phyloP scores from a whole-genome alignment of 2,797 vertebrate species.

The Protonibea diacanthus region DNA sequence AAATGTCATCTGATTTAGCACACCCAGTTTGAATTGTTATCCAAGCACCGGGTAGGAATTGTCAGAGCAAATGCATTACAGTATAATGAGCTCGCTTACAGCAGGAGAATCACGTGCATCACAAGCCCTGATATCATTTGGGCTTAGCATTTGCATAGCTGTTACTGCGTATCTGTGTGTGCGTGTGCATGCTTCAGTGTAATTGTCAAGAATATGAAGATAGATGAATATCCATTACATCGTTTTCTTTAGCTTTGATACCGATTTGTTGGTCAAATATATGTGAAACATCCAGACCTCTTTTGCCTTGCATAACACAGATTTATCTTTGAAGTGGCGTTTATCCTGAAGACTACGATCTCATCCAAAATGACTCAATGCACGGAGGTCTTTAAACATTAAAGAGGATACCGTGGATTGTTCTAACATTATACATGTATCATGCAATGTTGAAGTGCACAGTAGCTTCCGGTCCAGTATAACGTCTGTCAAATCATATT shows the following conservation, averaged over 20 bases:
- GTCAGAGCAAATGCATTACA: conserved; percentile 69
- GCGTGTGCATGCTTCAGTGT: neutral
- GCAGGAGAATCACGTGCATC: conserved; percentile 18
- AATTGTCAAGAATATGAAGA: conserved; percentile 31
- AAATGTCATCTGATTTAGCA: conserved; percentile 84
- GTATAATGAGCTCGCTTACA: conserved; percentile 59
- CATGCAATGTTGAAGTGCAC: conserved; percentile 53
- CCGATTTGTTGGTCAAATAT: conserved; percentile 45
- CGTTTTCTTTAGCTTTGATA: conserved; percentile 15
- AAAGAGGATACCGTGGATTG: conserved; percentile 48
- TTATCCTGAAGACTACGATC: conserved; percentile 65
- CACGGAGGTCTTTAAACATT: conserved; percentile 67
- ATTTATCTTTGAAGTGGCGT: conserved; percentile 60
- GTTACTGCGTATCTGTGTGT: conserved; percentile 10
- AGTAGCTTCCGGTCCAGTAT: conserved; percentile 33
- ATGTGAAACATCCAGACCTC: conserved; percentile 43
- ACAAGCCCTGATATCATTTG: conserved; percentile 22
- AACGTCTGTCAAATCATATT: conserved; percentile 45
- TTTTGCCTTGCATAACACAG: conserved; percentile 15
- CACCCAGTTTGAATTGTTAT: conserved; percentile 68
- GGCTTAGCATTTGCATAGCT: conserved; percentile 21
- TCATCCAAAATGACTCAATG: conserved; percentile 61
- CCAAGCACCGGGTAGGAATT: conserved; percentile 54
- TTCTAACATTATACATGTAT: conserved; percentile 52
- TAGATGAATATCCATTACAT: conserved; percentile 14